These are phyloP conservation scores for Synanceia verrucosa DNA, from an alignment of 2,797 vertebrate species.

Conservation along the genomic window DNA sequence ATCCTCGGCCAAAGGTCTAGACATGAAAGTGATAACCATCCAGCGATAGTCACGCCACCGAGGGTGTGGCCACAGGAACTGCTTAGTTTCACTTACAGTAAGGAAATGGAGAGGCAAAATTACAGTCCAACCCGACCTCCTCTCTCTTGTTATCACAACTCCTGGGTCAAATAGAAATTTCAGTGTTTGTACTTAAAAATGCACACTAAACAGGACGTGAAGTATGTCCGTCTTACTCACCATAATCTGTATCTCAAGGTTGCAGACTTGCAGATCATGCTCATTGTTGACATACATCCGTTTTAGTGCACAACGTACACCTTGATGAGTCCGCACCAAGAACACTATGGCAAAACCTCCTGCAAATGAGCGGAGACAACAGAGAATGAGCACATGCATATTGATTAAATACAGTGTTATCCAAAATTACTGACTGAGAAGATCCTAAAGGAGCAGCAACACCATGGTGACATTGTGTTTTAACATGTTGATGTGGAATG, in stretches of 20 bases:
- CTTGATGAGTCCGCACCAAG: conserved; percentile 94
- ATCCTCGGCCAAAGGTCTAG: conserved; percentile 15
- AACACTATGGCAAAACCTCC: conserved; percentile 99
- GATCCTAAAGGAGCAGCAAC: not conserved
- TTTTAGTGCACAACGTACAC: conserved; percentile 94
- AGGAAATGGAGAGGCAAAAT: conserved; percentile 21
- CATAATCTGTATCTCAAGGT: conserved; percentile 98
- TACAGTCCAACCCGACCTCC: not conserved
- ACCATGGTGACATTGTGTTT: not conserved
- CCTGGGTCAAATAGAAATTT: too few species aligned
- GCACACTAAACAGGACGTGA: too few species aligned
- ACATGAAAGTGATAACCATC: conserved; percentile 54
- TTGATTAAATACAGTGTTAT: not conserved
- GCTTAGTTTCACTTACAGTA: conserved; percentile 34
- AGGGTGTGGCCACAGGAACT: conserved; percentile 62
- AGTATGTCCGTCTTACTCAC: conserved; percentile 83
- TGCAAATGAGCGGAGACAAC: conserved; percentile 55
- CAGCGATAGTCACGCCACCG: conserved; percentile 27
- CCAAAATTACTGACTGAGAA: not conserved
- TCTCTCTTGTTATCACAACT: not conserved
- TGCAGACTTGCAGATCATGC: conserved; percentile 95
- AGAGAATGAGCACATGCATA: not conserved
- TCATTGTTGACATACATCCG: conserved; percentile 99
- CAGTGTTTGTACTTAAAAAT: too few species aligned
- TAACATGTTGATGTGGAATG: not conserved